Conservation (phyloP, 2,113 vertebrate genomes). For the Crotalus tigris region DNA sequence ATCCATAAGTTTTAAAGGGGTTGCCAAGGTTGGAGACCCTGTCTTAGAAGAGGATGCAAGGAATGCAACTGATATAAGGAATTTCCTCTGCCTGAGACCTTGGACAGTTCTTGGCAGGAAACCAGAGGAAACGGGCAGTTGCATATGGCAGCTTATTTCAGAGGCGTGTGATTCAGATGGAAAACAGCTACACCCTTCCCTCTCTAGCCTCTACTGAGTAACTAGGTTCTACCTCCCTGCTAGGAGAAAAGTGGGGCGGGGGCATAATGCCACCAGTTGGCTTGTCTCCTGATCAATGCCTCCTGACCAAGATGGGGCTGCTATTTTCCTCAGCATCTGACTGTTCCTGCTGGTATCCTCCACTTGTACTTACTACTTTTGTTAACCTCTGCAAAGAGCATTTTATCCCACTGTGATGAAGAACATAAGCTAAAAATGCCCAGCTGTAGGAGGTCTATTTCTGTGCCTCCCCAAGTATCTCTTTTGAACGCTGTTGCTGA, state of each 20-base stretch:
- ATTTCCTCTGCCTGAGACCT: background rate
- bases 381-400: slow-evolving; percentile 59
- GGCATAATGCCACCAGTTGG: too few species aligned
- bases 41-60: background rate
- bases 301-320: background rate
- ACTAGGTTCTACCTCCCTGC: background rate
- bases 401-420: slow-evolving; percentile 49
- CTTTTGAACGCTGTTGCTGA: slow-evolving; percentile 60
- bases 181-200: background rate
- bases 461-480: slow-evolving; percentile 59
- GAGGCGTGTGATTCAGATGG: background rate
- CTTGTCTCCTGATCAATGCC: background rate
- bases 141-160: background rate
- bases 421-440: slow-evolving; percentile 48
- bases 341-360: background rate
- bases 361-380: slow-evolving; percentile 40
- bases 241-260: too few species aligned
- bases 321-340: too few species aligned
- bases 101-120: background rate
- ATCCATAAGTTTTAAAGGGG: background rate
- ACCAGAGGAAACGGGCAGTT: background rate
- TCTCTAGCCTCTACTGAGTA: background rate
- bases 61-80: background rate
- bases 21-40: background rate
- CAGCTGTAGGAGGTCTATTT: slow-evolving; percentile 65